phyloP scores from a whole-genome alignment of 2,113 vertebrate genomes.

The Podocnemis expansa region DNA sequence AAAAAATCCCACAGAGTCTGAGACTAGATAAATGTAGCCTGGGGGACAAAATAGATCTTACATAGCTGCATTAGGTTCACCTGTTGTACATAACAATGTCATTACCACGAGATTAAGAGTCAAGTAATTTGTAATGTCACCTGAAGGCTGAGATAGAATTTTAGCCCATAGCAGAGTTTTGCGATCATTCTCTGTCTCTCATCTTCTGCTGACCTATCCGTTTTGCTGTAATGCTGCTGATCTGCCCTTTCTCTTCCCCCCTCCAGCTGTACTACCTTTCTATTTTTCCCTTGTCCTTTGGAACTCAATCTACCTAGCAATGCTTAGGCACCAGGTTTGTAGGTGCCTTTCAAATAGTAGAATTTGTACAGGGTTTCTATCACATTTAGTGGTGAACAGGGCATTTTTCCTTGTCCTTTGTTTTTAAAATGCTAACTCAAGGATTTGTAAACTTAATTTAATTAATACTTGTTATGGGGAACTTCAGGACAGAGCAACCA shows the following conservation, averaged over 20 bases:
- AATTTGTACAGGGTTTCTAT: conserved; percentile 41
- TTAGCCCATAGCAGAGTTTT: conserved; percentile 23
- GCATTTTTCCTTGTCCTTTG: conserved; percentile 21
- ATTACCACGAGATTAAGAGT: background rate
- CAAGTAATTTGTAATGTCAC: conserved; percentile 13
- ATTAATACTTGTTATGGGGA: conserved; percentile 24
- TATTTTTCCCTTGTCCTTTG: conserved; percentile 56
- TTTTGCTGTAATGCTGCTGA: conserved; percentile 43
- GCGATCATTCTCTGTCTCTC: background rate
- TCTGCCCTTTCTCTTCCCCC: conserved; percentile 39
- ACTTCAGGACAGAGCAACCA: conserved; percentile 49
- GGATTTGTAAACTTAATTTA: conserved; percentile 47
- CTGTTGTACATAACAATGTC: background rate
- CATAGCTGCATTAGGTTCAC: background rate
- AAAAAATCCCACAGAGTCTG: background rate
- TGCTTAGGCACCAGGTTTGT: conserved; percentile 56
- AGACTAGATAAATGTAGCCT: background rate
- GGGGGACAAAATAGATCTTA: background rate
- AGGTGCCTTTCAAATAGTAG: conserved; percentile 63
- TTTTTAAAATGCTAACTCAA: conserved; percentile 47
- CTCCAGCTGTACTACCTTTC: conserved; percentile 45
- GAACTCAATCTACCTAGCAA: conserved; percentile 62
- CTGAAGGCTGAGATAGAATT: conserved; percentile 1
- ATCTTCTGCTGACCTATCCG: background rate
- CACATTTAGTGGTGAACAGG: background rate